Evolutionary conservation across 2,113 vertebrate genomes (phyloP), one percentile per base, ranked within the genome.

Genomic region (Dipodomys spectabilis): DNA sequence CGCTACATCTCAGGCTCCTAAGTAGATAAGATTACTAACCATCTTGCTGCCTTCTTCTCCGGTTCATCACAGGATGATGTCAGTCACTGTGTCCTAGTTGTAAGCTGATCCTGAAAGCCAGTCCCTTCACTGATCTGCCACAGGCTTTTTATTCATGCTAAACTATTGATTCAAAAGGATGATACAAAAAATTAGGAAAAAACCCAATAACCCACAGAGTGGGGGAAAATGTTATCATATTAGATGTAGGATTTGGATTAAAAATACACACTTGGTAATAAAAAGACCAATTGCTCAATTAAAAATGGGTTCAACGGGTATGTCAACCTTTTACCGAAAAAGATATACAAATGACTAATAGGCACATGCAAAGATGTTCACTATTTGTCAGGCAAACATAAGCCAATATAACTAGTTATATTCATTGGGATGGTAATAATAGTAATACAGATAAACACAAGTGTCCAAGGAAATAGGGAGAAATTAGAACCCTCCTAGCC

Each of bases 141-240:
- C 4, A 77, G 7, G 19, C 16, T 57, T 28, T 71, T 85, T 87
- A 77, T 74, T 72, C 84, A 35, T 80, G 64, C 73, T 78, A 53
- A 84, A 93, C 12, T 13, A 35, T 80, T 87, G 77, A 80, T 82
- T 96, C 39, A 53, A 9, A 88, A 95, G 15, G 77, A 72, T 4
- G 80, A 12, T 23, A 28, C 18, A 30, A 88, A 72, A 60, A 92
- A 86, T 82, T 19, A 92, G 39, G 90, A 85, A 2, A 95, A 83
- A 67, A 49, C 16, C 53, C 53, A 57, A 57, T 16, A 94, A 27
- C 4, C 16, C 44, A 84, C 35, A 89, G 44, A 57, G 32, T 87
- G 32, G 27, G 75, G 91, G n/a, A 84, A 86, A 78, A 79, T 81
- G 93, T 82, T 90, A 82, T 39, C 7, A 88, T 35, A 25, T 60